These are phyloP conservation scores for Miltochrista miniata DNA, from an alignment of 2,888 invertebrate genomes.

Conservation along the genomic window DNA sequence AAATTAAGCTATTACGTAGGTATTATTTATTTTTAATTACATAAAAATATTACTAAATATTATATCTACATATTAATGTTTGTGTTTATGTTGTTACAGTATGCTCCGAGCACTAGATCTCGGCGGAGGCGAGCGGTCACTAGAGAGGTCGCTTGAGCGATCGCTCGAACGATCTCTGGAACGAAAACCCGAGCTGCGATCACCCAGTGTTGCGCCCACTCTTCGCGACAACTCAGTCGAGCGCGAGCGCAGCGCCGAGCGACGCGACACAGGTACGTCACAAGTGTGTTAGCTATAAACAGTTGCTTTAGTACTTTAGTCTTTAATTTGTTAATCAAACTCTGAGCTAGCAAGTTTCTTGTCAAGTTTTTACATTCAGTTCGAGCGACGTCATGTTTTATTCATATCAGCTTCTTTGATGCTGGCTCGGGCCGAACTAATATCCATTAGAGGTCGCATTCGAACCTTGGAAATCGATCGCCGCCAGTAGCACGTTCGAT, in stretches of 20 bases:
- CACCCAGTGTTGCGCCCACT: slow-evolving; percentile 60
- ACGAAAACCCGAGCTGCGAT: slow-evolving; percentile 80
- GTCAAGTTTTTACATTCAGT: slow-evolving; percentile 15
- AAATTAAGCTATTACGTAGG: no score
- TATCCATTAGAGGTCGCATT: slow-evolving; percentile 29
- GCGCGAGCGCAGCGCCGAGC: slow-evolving; percentile 66
- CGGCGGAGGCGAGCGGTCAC: slow-evolving; percentile 58
- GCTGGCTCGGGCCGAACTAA: slow-evolving; percentile 18
- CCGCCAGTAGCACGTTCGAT: slow-evolving; percentile 42
- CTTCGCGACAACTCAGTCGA: slow-evolving; percentile 63
- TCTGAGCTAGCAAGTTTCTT: slow-evolving; percentile 13
- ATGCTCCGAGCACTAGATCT: slow-evolving; percentile 91
- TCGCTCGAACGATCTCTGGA: slow-evolving; percentile 56
- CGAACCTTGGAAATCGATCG: slow-evolving; percentile 58
- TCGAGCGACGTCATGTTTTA: slow-evolving; percentile 11
- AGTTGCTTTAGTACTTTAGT: background rate
- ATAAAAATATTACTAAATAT: no score
- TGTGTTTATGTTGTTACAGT: slow-evolving; percentile 75
- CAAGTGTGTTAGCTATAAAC: slow-evolving; percentile 14
- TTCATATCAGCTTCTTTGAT: background rate
- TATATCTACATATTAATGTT: no score
- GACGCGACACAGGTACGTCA: slow-evolving; percentile 73
- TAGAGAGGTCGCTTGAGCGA: slow-evolving; percentile 39
- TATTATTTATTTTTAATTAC: no score
- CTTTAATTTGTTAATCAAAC: background rate